phyloP scores from a whole-genome alignment of 2,888 invertebrate species.

The Lasioglossum zephyrum region DNA sequence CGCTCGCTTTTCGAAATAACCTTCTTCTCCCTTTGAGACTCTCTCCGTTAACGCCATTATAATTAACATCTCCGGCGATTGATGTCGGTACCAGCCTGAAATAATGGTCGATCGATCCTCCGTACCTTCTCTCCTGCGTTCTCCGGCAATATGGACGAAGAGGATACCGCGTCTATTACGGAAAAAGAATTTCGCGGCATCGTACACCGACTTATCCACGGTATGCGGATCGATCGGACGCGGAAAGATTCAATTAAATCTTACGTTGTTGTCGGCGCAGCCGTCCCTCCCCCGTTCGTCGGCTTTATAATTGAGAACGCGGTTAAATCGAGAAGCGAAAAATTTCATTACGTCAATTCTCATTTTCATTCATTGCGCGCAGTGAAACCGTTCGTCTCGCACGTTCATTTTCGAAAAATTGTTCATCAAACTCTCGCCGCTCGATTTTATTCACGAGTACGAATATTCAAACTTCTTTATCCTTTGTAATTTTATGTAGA shows the following conservation, averaged over 20 bases:
- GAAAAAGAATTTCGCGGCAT: constrained; percentile 56
- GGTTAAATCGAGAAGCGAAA: constrained; percentile 3
- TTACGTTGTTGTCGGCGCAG: background rate
- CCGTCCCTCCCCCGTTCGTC: background rate
- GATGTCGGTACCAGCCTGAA: constrained; percentile 47
- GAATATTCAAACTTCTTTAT: background rate
- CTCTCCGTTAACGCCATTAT: constrained; percentile 53
- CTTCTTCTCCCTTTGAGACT: constrained; percentile 30
- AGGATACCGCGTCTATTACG: constrained; percentile 37
- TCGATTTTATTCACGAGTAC: background rate
- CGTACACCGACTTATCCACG: constrained; percentile 26
- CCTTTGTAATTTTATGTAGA: too few relatives aligned
- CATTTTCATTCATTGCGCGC: background rate
- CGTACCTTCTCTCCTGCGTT: constrained; percentile 19
- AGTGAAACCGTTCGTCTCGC: background rate
- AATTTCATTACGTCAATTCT: constrained; percentile 5
- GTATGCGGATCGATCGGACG: background rate
- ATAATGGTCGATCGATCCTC: constrained; percentile 60
- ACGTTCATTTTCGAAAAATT: background rate
- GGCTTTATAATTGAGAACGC: background rate
- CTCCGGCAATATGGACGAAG: constrained; percentile 49
- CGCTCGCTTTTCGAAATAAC: background rate
- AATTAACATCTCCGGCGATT: constrained; percentile 54
- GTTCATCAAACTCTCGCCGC: background rate
- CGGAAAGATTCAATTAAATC: constrained; percentile 5